Conservation (phyloP, 2,113 vertebrate species). For the Plecturocebus donacophilus region DNA sequence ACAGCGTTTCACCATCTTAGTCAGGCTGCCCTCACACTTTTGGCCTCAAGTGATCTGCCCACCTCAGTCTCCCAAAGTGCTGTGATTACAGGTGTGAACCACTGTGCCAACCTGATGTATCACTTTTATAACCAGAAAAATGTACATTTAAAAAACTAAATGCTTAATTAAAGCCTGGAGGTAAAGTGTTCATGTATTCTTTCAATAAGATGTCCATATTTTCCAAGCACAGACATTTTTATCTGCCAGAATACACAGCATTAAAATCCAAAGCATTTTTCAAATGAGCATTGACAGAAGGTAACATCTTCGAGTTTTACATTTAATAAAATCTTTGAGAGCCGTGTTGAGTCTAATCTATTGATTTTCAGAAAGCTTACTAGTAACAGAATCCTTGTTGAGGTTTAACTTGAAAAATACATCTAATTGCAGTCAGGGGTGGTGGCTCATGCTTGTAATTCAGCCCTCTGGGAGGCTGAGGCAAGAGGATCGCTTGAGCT, state of each 20-base stretch:
- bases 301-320: neutral
- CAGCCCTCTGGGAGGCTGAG: too few species aligned
- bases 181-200: neutral
- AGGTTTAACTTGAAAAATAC: neutral
- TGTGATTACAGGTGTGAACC: too few species aligned
- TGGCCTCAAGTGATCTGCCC: too few species aligned
- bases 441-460: too few species aligned
- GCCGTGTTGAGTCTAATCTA: neutral
- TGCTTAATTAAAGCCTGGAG: neutral
- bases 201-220: neutral
- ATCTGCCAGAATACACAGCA: neutral
- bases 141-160: neutral
- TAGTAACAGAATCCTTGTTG: neutral
- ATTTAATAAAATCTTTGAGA: constrained; percentile 50
- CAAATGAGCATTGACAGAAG: neutral
- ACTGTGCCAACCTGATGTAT: neutral
- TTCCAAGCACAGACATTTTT: neutral
- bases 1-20: too few species aligned
- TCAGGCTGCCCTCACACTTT: too few species aligned
- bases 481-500: too few species aligned
- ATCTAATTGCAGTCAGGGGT: neutral
- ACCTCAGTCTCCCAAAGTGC: too few species aligned
- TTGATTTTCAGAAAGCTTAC: neutral
- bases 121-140: neutral
- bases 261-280: neutral